phyloP scores from a whole-genome alignment of 2,113 vertebrate genomes.

The Cryptomyrus ogoouensis region DNA sequence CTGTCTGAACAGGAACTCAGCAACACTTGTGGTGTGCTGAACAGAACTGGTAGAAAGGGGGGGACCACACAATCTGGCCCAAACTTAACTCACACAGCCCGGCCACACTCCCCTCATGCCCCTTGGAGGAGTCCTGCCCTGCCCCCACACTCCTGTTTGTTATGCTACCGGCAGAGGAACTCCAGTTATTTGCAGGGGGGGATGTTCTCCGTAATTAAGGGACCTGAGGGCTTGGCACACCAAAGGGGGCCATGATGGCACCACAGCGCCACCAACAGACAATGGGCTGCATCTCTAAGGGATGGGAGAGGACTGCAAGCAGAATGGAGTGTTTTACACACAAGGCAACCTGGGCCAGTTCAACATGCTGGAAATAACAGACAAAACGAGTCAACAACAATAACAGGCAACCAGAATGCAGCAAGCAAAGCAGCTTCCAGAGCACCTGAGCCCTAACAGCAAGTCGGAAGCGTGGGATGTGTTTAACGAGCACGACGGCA shows the following conservation, averaged over 20 bases:
- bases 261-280: neutral
- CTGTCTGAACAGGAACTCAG: neutral
- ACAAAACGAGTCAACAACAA: neutral
- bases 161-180: conserved; percentile 21
- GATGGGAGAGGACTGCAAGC: neutral
- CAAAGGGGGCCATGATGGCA: neutral
- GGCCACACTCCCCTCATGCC: neutral
- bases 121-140: neutral
- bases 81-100: neutral
- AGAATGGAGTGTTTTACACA: neutral
- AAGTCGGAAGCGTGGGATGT: neutral
- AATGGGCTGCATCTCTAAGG: neutral
- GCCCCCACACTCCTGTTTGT: conserved; percentile 1
- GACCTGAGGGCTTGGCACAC: neutral
- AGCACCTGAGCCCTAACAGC: neutral
- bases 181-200: neutral
- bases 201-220: conserved; percentile 37
- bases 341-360: neutral
- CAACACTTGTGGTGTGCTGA: neutral
- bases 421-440: neutral
- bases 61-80: neutral
- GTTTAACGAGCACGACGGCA: neutral
- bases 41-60: neutral
- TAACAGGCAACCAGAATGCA: neutral
- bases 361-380: neutral